These are phyloP conservation scores for Leuciscus idus DNA, from an alignment of 2,113 vertebrate genomes.

Conservation along the genomic window DNA sequence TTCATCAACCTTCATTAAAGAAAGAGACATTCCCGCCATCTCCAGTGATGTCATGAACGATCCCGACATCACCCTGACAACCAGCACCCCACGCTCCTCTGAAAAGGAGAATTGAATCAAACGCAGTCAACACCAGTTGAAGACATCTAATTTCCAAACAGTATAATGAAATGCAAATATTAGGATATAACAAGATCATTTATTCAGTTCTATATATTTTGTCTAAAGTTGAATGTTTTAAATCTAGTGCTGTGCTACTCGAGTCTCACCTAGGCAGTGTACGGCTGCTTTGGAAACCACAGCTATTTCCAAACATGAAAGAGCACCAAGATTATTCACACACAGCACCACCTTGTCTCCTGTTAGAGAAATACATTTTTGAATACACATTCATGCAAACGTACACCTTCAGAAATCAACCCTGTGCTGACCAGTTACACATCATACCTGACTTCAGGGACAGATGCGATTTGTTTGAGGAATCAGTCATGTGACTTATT, in stretches of 20 bases:
- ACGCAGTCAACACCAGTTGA: not conserved
- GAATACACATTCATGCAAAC: not conserved
- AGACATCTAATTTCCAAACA: not conserved
- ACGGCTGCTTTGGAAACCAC: constrained; percentile 82
- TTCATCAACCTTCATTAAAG: constrained; percentile 79
- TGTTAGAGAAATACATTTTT: constrained; percentile 59
- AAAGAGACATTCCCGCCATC: constrained; percentile 92
- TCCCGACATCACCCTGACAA: constrained; percentile 84
- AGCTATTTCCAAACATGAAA: constrained; percentile 90
- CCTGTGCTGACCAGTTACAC: not conserved
- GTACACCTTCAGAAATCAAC: not conserved
- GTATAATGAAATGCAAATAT: not conserved
- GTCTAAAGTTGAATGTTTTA: too few relatives aligned
- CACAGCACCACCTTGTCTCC: constrained; percentile 84
- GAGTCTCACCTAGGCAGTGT: constrained; percentile 78
- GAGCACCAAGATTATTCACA: constrained; percentile 92
- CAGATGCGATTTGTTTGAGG: constrained; percentile 81
- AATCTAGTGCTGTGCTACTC: not conserved
- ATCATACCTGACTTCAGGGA: constrained; percentile 77
- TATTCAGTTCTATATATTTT: not conserved
- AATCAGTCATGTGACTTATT: constrained; percentile 87
- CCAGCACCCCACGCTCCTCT: constrained; percentile 79
- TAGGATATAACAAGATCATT: not conserved
- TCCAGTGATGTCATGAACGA: constrained; percentile 94
- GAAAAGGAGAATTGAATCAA: constrained; percentile 22